Evolutionary conservation across 2,888 invertebrate species (phyloP), one percentile per base, ranked within the genome.

Genomic region (Caenorhabditis japonica): DNA sequence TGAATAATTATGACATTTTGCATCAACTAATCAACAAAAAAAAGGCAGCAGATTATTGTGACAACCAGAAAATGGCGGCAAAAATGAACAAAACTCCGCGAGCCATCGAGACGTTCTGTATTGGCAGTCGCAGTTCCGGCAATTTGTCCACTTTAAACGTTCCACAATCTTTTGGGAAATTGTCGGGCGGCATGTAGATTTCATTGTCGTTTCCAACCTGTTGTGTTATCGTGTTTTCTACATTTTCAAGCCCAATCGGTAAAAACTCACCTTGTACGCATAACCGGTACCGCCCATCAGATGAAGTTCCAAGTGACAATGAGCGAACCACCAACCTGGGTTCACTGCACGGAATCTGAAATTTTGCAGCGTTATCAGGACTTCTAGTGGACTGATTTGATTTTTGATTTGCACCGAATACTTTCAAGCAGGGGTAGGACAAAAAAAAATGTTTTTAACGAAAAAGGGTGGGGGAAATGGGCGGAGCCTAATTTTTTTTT

Each of bases 241-340:
- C 19, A 8, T 44, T 3, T 19, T 38, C 5, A 4, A 12, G 2
- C 3, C 15, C 15, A 36, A 23, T n/a, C 2, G 23, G 25, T 38
- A 30, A 21, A 5, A 23, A 44, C 43, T 12, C 25, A 71, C 76
- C 61, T 56, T 69, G 30, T 85, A 75, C 0, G 87, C 79, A 47
- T 87, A 77, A 15, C 84, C 84, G 72, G 87, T 88, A 17, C 88
- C 88, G 25, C 84, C 81, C 81, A 86, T 83, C 49, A 84, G 61
- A 75, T 88, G 88, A 3, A 86, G 64, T 55, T 85, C 85, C 51
- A 82, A 49, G 51, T 76, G 83, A 62, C 82, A 87, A 59, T 87
- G 87, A 10, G 86, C 82, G 44, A 84, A 82, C 84, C 84, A 87
- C 82, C 84, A 87, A 33, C 87, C 87, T 12, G 88, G 88, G 64